phyloP scores from a whole-genome alignment of 2,888 invertebrate genomes.

The Stenodema calcarata region DNA sequence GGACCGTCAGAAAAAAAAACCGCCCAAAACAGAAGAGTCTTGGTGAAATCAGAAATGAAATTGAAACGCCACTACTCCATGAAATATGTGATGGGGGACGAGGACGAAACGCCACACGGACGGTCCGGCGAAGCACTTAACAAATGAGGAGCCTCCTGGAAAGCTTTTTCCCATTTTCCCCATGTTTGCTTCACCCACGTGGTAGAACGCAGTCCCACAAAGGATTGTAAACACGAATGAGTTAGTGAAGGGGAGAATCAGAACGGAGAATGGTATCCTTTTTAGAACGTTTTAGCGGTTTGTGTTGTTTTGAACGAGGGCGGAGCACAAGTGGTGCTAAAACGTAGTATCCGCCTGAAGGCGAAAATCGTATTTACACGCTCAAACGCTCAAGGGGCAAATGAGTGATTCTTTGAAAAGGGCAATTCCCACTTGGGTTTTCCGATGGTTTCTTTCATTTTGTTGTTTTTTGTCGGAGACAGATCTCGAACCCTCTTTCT shows the following conservation, averaged over 20 bases:
- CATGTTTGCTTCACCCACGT: neutral
- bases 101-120: neutral
- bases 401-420: neutral
- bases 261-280: neutral
- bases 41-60: neutral
- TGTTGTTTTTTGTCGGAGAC: too few species aligned
- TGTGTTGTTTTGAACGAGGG: neutral
- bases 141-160: constrained; percentile 13
- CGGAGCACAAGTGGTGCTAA: neutral
- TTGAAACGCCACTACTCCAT: neutral
- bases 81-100: constrained; percentile 12
- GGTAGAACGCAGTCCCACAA: neutral
- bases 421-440: neutral
- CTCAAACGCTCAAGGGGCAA: neutral
- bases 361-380: constrained; percentile 23
- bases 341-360: neutral
- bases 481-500: neutral
- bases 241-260: constrained; percentile 1
- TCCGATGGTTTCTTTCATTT: neutral
- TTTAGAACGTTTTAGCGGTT: constrained; percentile 12
- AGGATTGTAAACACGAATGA: neutral
- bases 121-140: constrained; percentile 4
- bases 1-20: neutral
- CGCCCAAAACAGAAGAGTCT: neutral
- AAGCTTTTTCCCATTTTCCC: neutral